Evolutionary conservation across 1,140 invertebrate species (phyloP).

Genomic region (Pectinophora gossypiella): DNA sequence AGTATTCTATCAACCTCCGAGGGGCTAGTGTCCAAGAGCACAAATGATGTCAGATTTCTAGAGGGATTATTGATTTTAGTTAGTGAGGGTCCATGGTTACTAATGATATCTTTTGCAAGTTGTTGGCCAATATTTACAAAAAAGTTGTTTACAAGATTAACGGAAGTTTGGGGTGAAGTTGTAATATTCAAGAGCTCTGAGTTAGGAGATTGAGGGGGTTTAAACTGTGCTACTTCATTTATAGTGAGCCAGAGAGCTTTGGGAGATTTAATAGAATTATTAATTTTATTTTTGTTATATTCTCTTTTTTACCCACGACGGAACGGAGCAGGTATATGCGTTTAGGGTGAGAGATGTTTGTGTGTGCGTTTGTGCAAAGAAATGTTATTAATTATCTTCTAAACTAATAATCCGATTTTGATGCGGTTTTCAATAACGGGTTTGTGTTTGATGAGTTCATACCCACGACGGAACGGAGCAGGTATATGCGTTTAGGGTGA

Average conservation of each 20-base stretch:
- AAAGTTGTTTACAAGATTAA: neutral
- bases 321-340: too few relatives aligned
- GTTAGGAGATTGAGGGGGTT: neutral
- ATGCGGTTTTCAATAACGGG: too few relatives aligned
- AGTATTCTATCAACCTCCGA: too few relatives aligned
- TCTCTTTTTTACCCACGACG: too few relatives aligned
- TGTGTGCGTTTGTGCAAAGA: too few relatives aligned
- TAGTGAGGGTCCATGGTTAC: neutral
- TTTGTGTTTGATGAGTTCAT: too few relatives aligned
- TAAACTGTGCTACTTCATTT: constrained; percentile 1
- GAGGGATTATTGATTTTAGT: neutral
- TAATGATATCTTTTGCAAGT: neutral
- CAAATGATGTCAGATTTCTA: neutral
- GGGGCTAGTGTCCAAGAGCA: neutral
- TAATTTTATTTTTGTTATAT: neutral
- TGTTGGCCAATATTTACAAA: neutral
- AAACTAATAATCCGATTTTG: too few relatives aligned
- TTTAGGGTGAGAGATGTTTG: too few relatives aligned
- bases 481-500: too few relatives aligned
- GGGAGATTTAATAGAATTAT: neutral
- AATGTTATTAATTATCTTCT: too few relatives aligned
- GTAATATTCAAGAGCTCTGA: neutral
- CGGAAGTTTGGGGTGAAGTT: neutral
- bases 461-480: too few relatives aligned
- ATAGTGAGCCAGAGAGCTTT: neutral